These are phyloP conservation scores for Gymnoscopelus braueri DNA, from an alignment of 2,797 vertebrate species.

Conservation along the genomic window DNA sequence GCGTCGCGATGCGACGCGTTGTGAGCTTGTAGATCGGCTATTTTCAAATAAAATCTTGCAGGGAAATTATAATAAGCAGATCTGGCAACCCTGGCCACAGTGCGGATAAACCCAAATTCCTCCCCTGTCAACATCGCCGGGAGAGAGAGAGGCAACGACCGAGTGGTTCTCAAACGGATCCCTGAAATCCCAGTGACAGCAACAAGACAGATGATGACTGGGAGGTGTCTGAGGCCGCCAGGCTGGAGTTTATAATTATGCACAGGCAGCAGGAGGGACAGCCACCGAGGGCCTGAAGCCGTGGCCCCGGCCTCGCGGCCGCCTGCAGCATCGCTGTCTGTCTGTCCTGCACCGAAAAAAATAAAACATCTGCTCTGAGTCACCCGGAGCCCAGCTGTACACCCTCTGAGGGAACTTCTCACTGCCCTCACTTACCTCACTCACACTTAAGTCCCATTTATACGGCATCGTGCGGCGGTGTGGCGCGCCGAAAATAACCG, in stretches of 20 bases:
- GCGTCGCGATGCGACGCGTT: too few relatives aligned
- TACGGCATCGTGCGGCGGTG: too few relatives aligned
- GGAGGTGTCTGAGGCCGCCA: conserved; percentile 80
- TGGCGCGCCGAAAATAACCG: too few relatives aligned
- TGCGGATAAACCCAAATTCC: conserved; percentile 26
- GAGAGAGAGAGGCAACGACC: conserved; percentile 41
- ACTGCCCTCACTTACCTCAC: conserved; percentile 39
- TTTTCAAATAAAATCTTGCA: too few relatives aligned
- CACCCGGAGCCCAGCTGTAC: conserved; percentile 39
- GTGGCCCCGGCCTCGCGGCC: conserved; percentile 37
- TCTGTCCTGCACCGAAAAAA: conserved; percentile 22
- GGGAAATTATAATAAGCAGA: too few relatives aligned
- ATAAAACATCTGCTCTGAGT: conserved; percentile 42
- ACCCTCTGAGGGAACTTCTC: conserved; percentile 66
- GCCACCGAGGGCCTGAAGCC: conserved; percentile 25
- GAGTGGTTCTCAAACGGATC: conserved; percentile 68
- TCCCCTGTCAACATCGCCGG: conserved; percentile 25
- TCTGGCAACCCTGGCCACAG: too few relatives aligned
- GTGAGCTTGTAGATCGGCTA: too few relatives aligned
- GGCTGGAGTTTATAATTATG: conserved; percentile 78
- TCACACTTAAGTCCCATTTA: conserved; percentile 48
- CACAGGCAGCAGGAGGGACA: conserved; percentile 42
- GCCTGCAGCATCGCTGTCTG: conserved; percentile 37
- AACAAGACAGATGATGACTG: conserved; percentile 83
- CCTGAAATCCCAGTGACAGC: conserved; percentile 82